Base-by-base conservation (phyloP, 1,140 invertebrate species). In the Drosophila carrolli region DNA sequence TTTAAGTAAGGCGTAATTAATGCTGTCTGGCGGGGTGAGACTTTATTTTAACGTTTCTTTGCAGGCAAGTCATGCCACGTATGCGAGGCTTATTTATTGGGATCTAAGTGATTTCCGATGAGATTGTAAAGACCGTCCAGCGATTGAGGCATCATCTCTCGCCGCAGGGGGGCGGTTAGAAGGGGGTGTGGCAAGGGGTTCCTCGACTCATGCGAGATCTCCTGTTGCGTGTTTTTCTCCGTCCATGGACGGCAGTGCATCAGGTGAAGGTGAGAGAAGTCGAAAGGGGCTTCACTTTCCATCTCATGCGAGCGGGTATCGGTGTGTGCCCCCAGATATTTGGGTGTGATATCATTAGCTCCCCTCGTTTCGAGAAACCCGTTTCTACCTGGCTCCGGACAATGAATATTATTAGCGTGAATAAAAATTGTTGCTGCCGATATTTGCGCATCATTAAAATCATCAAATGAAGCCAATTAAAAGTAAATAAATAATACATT, bases 1-100 rank as follows among this genome's bases (percentile, higher is more conserved):
- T 91, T 91, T 91, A 92, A 91, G 88, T 90, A 92, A 92, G 78
- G 81, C 91, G 88, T 91, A 92, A 92, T 92, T 91, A 92, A 92
- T 92, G 90, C 77, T 77, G 63, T 73, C 86, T 57, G 51, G 38
- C 67, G 38, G 43, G 27, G 51, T 13, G 37, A 43, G 37, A 19
- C 19, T 19, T 50, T 53, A 19, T 54, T 54, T 43, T 16, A n/a
- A 38, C n/a, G 16, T 58, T 66, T 16, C 5, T 32, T 54, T 70
- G 32, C 35, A 32, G 57, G 14, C 71, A 44, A 75, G 72, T 63
- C 65, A 78, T 85, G 66, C 71, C 65, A 67, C 61, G 65, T 79
- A 75, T 82, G 75, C 55, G 53, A 68, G 61, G 79, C 54, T 91
- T 91, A 92, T 92, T 92, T 91, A 92, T 92, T 91, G 91, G 88